Evolutionary conservation across 37 sponge, comb jelly and placozoan genomes (phyloP).

Genomic region (Chondrilla cf. caribensis): DNA sequence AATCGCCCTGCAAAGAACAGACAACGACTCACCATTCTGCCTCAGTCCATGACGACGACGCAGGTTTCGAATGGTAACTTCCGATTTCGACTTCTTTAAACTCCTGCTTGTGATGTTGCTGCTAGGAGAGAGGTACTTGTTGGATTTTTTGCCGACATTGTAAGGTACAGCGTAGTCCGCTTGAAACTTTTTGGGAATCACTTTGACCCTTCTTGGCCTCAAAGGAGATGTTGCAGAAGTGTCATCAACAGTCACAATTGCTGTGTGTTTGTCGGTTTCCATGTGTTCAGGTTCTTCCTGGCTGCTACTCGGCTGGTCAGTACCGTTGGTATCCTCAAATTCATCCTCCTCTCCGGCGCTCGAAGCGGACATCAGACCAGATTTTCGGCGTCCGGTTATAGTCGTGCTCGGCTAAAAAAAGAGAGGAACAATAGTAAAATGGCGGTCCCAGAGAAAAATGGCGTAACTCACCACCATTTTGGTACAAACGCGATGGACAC

Average conservation of each 20-base stretch:
- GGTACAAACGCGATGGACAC: conserved; percentile 46
- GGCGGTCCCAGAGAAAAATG: background rate
- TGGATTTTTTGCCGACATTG: background rate
- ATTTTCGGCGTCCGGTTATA: background rate
- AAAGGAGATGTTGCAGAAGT: background rate
- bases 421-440: background rate
- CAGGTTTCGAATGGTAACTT: background rate
- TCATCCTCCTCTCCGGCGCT: conserved; percentile 15
- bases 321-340: background rate
- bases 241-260: conserved; percentile 26
- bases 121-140: background rate
- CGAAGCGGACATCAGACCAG: background rate
- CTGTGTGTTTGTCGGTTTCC: conserved; percentile 9
- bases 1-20: no score
- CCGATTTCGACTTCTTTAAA: conserved; percentile 2
- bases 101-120: background rate
- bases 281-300: background rate
- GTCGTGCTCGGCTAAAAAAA: background rate
- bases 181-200: background rate
- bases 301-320: background rate
- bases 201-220: background rate
- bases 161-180: background rate
- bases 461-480: conserved; percentile 43
- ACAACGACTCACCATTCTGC: no score
- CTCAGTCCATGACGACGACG: background rate